These are phyloP conservation scores for Sepiola atlantica DNA, from an alignment of 2,888 invertebrate genomes.

Conservation along the genomic window DNA sequence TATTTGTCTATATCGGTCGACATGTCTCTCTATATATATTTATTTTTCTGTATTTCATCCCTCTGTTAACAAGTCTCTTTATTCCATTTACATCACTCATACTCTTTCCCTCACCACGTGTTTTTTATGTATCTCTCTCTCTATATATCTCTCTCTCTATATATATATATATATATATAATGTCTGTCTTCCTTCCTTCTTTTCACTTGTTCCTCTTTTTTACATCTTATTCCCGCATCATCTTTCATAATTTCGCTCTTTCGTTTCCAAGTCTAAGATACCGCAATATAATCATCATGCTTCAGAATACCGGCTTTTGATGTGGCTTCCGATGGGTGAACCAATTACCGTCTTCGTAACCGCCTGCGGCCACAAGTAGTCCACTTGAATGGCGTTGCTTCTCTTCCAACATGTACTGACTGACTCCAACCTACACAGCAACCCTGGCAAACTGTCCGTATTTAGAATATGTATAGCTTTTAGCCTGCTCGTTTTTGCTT, in stretches of 20 bases:
- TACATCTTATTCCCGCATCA: background rate
- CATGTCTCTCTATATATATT: no score
- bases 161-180: background rate
- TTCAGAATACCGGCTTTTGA: background rate
- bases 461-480: background rate
- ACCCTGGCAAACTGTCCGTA: background rate
- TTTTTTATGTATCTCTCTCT: background rate
- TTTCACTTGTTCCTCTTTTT: background rate
- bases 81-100: no score
- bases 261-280: background rate
- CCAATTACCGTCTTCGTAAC: background rate
- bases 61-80: no score
- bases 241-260: background rate
- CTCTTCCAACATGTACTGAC: background rate
- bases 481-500: background rate
- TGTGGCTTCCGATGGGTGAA: background rate
- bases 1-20: no score
- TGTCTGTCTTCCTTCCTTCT: background rate
- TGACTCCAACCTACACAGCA: background rate
- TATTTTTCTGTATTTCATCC: no score
- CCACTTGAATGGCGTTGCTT: background rate
- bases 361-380: conserved; percentile 1
- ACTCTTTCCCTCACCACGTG: background rate
- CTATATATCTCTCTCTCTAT: background rate
- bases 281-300: background rate